Percentiles rank a stretch among this genome's conserved stretches.
These are phyloP conservation scores for Megaceryle alcyon DNA, from an alignment of 2,797 vertebrate species.

Conservation along the genomic window DNA sequence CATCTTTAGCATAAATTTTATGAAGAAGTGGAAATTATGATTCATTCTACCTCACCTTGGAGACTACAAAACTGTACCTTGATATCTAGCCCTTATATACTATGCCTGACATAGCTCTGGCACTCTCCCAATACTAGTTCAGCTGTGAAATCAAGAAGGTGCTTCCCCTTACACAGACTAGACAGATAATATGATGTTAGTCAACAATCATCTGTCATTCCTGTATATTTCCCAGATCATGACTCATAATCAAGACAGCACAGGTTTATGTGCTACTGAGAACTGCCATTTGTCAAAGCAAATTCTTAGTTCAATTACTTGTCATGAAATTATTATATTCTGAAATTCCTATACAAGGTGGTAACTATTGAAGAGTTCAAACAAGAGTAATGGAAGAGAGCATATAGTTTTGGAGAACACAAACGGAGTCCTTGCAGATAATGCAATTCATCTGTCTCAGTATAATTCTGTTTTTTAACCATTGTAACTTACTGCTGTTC, in stretches of 20 bases:
- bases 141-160: background rate
- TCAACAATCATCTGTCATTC: background rate
- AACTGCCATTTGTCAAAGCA: constrained; percentile 19
- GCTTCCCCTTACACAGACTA: background rate
- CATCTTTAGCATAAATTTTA: background rate
- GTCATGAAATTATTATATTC: background rate
- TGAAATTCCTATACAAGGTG: background rate
- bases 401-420: background rate
- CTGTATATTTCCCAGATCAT: background rate
- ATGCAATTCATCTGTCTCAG: background rate
- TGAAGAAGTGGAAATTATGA: background rate
- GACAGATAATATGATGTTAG: background rate
- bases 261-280: background rate
- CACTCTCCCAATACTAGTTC: background rate
- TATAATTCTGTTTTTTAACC: background rate
- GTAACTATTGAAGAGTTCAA: constrained; percentile 16
- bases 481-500: background rate
- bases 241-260: background rate
- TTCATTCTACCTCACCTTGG: background rate
- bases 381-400: background rate
- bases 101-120: background rate
- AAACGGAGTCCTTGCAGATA: background rate
- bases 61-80: background rate
- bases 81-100: background rate
- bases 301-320: background rate